phyloP scores from a whole-genome alignment of 2,113 vertebrate species.

The Neodontobutis hainanensis region DNA sequence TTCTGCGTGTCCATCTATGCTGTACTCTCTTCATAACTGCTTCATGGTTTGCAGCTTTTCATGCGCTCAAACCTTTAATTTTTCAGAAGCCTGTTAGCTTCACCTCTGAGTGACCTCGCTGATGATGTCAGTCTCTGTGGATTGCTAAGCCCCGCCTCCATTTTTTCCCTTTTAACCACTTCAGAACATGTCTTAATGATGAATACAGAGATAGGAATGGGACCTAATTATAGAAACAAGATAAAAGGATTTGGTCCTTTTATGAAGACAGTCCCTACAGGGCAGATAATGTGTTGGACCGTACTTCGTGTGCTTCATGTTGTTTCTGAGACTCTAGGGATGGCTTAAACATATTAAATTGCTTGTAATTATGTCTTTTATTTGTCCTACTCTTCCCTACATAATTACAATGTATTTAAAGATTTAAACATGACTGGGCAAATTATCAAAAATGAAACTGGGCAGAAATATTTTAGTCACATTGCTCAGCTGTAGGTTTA shows the following conservation, averaged over 20 bases:
- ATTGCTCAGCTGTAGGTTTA: too few relatives aligned
- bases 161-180: constrained; percentile 26
- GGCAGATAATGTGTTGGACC: constrained; percentile 31
- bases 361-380: constrained; percentile 9
- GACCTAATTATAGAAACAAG: constrained; percentile 63
- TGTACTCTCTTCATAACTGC: constrained; percentile 41
- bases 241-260: constrained; percentile 43
- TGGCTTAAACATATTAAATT: constrained; percentile 25
- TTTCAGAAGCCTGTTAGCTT: constrained; percentile 78
- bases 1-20: constrained; percentile 16
- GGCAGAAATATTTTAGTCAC: neutral
- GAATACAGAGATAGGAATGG: constrained; percentile 37
- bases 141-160: constrained; percentile 21
- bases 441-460: neutral
- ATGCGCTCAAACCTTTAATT: constrained; percentile 75
- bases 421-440: neutral
- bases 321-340: constrained; percentile 14
- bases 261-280: constrained; percentile 27
- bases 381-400: constrained; percentile 1
- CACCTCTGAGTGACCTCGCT: constrained; percentile 75
- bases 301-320: constrained; percentile 25
- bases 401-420: constrained; percentile 11
- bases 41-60: constrained; percentile 55
- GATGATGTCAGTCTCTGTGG: constrained; percentile 66
- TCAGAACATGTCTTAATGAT: constrained; percentile 47